phyloP scores from a whole-genome alignment of 2,888 invertebrate genomes.

The Sesia apiformis region DNA sequence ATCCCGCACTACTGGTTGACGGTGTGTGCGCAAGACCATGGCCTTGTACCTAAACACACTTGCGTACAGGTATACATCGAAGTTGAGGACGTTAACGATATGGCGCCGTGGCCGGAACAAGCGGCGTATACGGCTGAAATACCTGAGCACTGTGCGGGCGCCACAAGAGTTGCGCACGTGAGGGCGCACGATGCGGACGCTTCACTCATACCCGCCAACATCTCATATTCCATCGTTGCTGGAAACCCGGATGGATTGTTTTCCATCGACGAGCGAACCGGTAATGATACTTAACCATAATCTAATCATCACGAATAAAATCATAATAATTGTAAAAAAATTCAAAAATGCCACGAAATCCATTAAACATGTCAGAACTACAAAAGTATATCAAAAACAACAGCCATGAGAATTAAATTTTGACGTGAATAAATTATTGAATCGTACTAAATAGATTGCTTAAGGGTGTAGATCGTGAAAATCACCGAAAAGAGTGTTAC shows the following conservation, averaged over 20 bases:
- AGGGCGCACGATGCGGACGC: slow-evolving; percentile 87
- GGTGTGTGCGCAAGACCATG: slow-evolving; percentile 93
- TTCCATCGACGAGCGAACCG: slow-evolving; percentile 86
- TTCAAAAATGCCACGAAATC: not conserved
- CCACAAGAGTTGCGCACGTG: slow-evolving; percentile 82
- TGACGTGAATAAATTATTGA: too few relatives aligned
- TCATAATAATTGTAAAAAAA: not conserved
- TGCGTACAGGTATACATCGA: slow-evolving; percentile 74
- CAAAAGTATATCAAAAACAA: too few relatives aligned
- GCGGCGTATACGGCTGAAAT: slow-evolving; percentile 90
- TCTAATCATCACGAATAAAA: too few relatives aligned
- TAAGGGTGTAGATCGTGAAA: too few relatives aligned
- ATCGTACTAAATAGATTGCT: too few relatives aligned
- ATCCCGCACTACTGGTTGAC: slow-evolving; percentile 94
- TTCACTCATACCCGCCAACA: slow-evolving; percentile 78
- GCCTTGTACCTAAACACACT: slow-evolving; percentile 87
- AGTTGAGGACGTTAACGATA: slow-evolving; percentile 95
- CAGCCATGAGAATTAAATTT: too few relatives aligned
- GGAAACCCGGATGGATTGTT: slow-evolving; percentile 96
- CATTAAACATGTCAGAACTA: too few relatives aligned
- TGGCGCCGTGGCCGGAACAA: slow-evolving; percentile 90
- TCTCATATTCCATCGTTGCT: slow-evolving; percentile 87
- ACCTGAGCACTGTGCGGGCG: slow-evolving; percentile 83
- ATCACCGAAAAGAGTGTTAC: too few relatives aligned
- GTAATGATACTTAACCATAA: slow-evolving; percentile 51